phyloP scores from a whole-genome alignment of 2,113 vertebrate genomes.

The Dendrocopos noguchii region DNA sequence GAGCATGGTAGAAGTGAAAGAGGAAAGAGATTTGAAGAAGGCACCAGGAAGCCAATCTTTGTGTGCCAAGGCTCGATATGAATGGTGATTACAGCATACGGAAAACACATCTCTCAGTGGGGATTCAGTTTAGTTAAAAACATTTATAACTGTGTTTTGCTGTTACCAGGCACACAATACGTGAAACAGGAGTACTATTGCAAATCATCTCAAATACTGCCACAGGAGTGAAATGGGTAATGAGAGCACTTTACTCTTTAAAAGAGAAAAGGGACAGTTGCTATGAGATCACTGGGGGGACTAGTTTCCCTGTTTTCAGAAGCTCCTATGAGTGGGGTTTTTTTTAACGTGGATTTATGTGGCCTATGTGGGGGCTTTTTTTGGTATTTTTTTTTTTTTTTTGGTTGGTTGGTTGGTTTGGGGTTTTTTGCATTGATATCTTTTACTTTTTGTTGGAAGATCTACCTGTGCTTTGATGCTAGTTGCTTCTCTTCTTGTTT shows the following conservation, averaged over 20 bases:
- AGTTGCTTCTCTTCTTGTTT: background rate
- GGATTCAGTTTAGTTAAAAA: background rate
- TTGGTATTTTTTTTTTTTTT: too few relatives aligned
- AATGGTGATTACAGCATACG: accelerated
- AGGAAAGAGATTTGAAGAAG: background rate
- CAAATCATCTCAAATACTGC: background rate
- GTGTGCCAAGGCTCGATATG: background rate
- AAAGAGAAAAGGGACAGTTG: background rate
- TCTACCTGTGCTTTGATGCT: background rate
- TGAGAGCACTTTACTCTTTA: background rate
- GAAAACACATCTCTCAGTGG: background rate
- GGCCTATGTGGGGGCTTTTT: too few relatives aligned
- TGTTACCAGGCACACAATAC: background rate
- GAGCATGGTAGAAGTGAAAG: background rate
- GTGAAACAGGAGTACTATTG: background rate
- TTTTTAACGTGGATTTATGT: too few relatives aligned
- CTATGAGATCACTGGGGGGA: background rate
- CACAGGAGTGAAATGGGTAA: background rate
- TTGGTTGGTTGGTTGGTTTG: too few relatives aligned
- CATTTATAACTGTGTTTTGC: background rate
- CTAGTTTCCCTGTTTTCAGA: background rate
- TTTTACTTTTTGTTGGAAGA: too few relatives aligned
- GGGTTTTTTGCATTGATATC: too few relatives aligned
- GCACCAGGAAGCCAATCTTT: background rate
- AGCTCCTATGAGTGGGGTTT: background rate